These are phyloP conservation scores for Sarcophaga carnaria DNA, from an alignment of 2,888 invertebrate genomes.

Conservation along the genomic window DNA sequence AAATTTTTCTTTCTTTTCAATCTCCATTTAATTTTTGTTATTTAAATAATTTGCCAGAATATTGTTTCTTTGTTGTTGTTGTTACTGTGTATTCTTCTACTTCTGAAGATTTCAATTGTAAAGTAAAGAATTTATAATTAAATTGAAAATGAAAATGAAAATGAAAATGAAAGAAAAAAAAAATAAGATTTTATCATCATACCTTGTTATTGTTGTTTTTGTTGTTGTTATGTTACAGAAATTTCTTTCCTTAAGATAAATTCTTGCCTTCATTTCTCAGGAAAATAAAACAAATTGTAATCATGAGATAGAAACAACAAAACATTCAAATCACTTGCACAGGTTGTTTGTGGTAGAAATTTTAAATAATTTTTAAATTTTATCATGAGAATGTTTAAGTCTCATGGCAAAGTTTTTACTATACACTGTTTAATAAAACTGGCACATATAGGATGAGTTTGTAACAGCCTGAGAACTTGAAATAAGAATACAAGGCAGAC, in stretches of 20 bases:
- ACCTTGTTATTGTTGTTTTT: background rate
- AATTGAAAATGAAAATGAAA: slow-evolving; percentile 12
- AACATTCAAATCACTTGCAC: too few relatives aligned
- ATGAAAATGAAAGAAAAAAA: background rate
- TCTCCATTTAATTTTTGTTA: background rate
- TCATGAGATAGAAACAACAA: too few relatives aligned
- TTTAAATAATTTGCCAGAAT: background rate
- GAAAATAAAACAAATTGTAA: too few relatives aligned
- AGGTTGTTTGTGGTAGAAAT: too few relatives aligned
- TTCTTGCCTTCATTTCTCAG: too few relatives aligned
- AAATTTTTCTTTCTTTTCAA: background rate
- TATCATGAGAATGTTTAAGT: too few relatives aligned
- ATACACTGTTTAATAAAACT: too few relatives aligned
- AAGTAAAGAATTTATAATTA: slow-evolving; percentile 21
- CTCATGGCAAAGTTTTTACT: too few relatives aligned
- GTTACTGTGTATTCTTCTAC: background rate
- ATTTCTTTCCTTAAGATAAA: background rate
- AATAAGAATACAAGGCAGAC: too few relatives aligned
- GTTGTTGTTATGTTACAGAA: background rate
- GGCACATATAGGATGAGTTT: too few relatives aligned
- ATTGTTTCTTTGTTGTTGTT: background rate
- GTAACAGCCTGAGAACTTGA: too few relatives aligned
- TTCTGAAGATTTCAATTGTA: background rate
- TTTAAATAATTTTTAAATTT: too few relatives aligned
- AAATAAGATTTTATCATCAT: background rate